Evolutionary conservation across 2,113 vertebrate species (phyloP).

Genomic region (Egretta garzetta): DNA sequence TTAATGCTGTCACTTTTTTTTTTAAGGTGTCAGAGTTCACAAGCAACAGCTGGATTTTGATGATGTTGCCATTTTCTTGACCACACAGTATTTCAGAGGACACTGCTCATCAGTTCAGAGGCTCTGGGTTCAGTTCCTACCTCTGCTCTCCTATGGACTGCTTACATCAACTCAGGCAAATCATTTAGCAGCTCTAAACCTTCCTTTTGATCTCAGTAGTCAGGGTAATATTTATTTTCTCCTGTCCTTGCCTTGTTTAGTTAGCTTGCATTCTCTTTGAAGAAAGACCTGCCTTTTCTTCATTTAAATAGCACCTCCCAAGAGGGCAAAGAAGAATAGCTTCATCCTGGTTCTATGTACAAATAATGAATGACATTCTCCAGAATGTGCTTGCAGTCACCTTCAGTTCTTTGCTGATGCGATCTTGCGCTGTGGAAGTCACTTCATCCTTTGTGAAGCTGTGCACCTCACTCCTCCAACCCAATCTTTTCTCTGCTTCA

Average conservation of each 20-base stretch:
- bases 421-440: background rate
- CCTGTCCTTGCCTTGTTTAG: conserved; percentile 9
- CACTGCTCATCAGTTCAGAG: background rate
- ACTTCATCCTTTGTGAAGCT: background rate
- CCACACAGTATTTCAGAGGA: background rate
- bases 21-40: background rate
- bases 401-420: background rate
- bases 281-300: conserved; percentile 4
- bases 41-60: background rate
- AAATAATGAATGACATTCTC: background rate
- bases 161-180: background rate
- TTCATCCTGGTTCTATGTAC: background rate
- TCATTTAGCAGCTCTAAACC: background rate
- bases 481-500: background rate
- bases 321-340: background rate
- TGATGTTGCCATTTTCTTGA: background rate
- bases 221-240: conserved; percentile 23
- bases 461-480: background rate
- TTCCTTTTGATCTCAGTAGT: background rate
- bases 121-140: background rate
- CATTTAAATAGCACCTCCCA: conserved; percentile 32
- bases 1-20: background rate
- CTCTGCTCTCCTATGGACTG: background rate
- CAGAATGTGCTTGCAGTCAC: background rate
- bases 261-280: conserved; percentile 4